Base-by-base conservation (phyloP, 2,113 vertebrate genomes). In the Mus pahari region DNA sequence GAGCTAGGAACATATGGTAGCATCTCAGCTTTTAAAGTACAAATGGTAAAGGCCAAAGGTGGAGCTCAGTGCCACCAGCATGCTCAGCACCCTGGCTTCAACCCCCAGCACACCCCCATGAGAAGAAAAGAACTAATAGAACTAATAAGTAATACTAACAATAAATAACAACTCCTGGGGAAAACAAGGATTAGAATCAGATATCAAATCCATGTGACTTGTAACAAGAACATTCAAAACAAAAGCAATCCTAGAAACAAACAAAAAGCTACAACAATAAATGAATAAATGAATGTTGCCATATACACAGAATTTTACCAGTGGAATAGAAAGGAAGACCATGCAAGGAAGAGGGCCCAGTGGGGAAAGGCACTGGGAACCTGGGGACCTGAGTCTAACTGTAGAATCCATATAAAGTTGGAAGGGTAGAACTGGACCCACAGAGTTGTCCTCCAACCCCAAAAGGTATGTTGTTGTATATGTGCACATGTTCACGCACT, bases 1-100 rank as follows among this genome's bases (percentile, higher is more conserved):
- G 98, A 99, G 98, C 98, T 98, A 98, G 98, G 98, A 97, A 98
- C 98, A 98, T 98, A 99, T 98, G 98, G 98, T 96, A 98, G 98
- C 99, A 98, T 98, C 98, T 98, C 98, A 98, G 98, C 98, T 98
- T 99, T 99, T 98, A 50, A 36, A 71, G n/a, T 39, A 7, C 22
- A 87, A 39, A n/a, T 4, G 7, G 45, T 16, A 71, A 71, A 7
- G 48, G 48, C 33, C n/a, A 33, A 13, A n/a, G 20, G 26, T 53
- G 22, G 48, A 87, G 3, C 13, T 87, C 22, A 39, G 66, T 53
- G 48, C 13, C 7, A 19, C 12, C 31, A 7, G 62, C 19, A 50
- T 70, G 45, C 28, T 66, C 64, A 70, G 5, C 11, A 48, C 83
- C 39, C 62, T 53, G 60, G 4, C 3, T 70, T 70, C 4, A 3